phyloP scores from a whole-genome alignment of 92 coral and sea anemone genomes.

The Meandrina meandrites region DNA sequence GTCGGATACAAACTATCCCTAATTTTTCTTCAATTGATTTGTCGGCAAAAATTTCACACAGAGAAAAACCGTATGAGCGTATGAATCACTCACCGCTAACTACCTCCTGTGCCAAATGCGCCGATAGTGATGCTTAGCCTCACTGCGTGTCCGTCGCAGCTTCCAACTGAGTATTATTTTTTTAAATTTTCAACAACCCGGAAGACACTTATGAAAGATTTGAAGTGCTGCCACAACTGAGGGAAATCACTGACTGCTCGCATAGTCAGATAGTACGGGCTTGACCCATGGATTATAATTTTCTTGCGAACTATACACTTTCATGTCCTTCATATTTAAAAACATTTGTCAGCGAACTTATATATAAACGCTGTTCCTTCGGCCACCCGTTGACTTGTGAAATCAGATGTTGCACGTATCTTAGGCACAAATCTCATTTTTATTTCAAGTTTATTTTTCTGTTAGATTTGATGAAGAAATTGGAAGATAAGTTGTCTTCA shows the following conservation, averaged over 20 bases:
- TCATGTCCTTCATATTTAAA: neutral
- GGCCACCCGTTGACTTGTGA: constrained; percentile 22
- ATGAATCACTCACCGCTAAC: constrained; percentile 18
- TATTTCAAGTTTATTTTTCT: neutral
- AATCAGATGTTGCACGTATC: constrained; percentile 19
- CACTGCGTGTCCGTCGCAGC: neutral
- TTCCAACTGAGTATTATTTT: neutral
- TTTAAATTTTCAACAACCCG: neutral
- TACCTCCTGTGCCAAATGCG: neutral
- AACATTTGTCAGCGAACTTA: neutral
- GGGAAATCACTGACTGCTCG: neutral
- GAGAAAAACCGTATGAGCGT: constrained; percentile 13
- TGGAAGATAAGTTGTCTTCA: neutral
- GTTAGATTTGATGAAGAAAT: neutral
- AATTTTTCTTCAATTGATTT: constrained; percentile 4
- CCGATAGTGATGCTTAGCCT: neutral
- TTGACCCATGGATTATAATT: neutral
- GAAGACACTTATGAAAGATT: neutral
- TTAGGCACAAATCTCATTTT: neutral
- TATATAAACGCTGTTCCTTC: neutral
- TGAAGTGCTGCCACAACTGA: neutral
- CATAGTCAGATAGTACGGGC: too few species aligned
- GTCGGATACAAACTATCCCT: neutral
- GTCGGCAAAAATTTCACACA: constrained; percentile 8
- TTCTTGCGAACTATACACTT: neutral